Evolutionary conservation across 2,113 vertebrate species (phyloP), one percentile per base, ranked within the genome.

Genomic region (Pituophis catenifer): DNA sequence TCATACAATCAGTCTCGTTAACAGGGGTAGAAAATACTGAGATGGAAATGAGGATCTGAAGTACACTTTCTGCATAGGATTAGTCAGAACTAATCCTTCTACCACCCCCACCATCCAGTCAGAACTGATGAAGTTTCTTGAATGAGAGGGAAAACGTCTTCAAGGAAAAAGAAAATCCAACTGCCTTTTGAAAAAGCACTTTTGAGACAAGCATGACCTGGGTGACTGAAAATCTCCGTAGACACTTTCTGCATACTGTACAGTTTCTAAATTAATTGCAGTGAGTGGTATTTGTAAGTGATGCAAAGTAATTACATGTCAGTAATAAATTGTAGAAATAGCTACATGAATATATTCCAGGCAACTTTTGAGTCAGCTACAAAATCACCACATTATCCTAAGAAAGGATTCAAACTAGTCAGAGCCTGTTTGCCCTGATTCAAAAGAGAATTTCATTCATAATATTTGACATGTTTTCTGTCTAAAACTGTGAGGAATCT

Each of bases 281-380:
- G 65, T 92, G 92, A 94, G 93, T 2, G 12, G 62, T 93, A 90
- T 92, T 93, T 91, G 90, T 86, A 86, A 95, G 91, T 91, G 92
- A 91, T 86, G 89, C 88, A 94, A 90, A 55, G 90, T 90, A 91
- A 93, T 92, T 97, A 91, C 54, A 33, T 13, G 11, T 33, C 91
- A 62, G 94, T 96, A 96, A 96, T 96, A 96, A 95, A 97, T 97
- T 96, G 93, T 92, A 94, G 89, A n/a, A 92, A 89, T 90, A 91
- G 94, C 90, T 96, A 93, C 95, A 96, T 95, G 21, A 94, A 94
- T 96, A 90, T 94, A 23, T 94, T 93, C 52, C 23, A 92, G 91
- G 89, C 95, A 94, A 48, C 44, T 94, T 90, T 93, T 88, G 94
- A 94, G 92, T 57, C 6, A 2, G 21, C 85, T 93, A 33, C 62